phyloP scores from a whole-genome alignment of 2,113 vertebrate species.

The Entomyzon cyanotis region DNA sequence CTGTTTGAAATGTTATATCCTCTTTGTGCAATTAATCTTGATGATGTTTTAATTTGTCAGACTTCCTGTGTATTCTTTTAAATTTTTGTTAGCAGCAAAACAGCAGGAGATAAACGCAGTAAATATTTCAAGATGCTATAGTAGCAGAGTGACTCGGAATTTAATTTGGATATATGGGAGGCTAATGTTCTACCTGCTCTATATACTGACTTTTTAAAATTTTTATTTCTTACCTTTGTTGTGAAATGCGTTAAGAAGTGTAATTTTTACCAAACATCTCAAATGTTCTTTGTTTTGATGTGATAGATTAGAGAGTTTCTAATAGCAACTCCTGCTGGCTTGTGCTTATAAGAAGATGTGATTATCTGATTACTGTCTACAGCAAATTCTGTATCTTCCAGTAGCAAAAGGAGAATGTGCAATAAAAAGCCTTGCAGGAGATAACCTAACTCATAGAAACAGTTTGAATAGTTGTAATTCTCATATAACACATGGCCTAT shows the following conservation, averaged over 20 bases:
- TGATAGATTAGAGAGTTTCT: constrained; percentile 11
- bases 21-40: constrained; percentile 35
- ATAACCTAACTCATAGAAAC: constrained; percentile 52
- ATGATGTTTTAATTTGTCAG: constrained; percentile 45
- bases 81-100: constrained; percentile 2
- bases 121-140: background rate
- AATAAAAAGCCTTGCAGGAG: constrained; percentile 14
- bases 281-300: constrained; percentile 28
- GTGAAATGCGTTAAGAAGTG: background rate
- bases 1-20: constrained; percentile 11
- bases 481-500: background rate
- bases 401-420: constrained; percentile 13
- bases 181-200: background rate
- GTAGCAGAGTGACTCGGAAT: background rate
- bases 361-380: constrained; percentile 30
- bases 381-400: constrained; percentile 21
- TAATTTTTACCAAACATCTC: constrained; percentile 11
- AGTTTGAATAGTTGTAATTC: constrained; percentile 48
- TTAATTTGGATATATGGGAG: constrained; percentile 2
- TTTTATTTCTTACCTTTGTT: background rate
- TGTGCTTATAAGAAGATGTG: background rate
- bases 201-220: background rate
- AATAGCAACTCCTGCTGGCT: constrained; percentile 4
- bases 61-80: background rate
- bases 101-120: background rate